Evolutionary conservation across 2,888 invertebrate genomes (phyloP), one percentile per base, ranked within the genome.

Genomic region (Acutogordius australiensis): DNA sequence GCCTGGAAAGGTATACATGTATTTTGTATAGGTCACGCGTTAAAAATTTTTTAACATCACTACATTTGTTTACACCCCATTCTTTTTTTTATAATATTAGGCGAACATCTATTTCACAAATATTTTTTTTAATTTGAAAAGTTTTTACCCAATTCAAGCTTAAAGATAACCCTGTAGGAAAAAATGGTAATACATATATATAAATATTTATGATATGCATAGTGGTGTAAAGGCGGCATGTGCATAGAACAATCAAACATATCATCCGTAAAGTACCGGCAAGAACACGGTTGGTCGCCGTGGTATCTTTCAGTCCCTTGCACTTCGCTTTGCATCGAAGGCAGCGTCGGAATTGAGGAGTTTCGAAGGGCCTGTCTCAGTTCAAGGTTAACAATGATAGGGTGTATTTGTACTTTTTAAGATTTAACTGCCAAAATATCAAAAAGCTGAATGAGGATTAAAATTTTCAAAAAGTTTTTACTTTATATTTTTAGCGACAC

Each of bases 241-340:
- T 57, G 58, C 58, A 4, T 57, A 2, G 4, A 8, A 28, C 28
- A 57, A 28, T 28, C 4, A 28, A 27, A 30, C 29, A 30, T 18
- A 18, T 13, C 8, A 51, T 4, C 28, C 28, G 8, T 27, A 57
- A 8, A 29, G 4, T 18, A 18, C 29, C 28, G 30, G 8, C 13
- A 28, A 29, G 28, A 57, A 18, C 8, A 28, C 8, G 58, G 30
- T 4, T 57, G 58, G 58, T 29, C 58, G 4, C 23, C 29, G 4
- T 57, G 58, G 58, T 57, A 57, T 26, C 23, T 57, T 8, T 57
- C 58, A 4, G 30, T 57, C 4, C 58, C 58, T 23, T 57, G 58
- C 29, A 29, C 58, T 28, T 30, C 29, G 8, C 23, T 57, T 27
- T 57, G 58, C 58, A 4, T 57, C 8, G 28, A 57, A 30, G 29